These are phyloP conservation scores for Euplagia quadripunctaria DNA, from an alignment of 2,888 invertebrate genomes.

Conservation along the genomic window DNA sequence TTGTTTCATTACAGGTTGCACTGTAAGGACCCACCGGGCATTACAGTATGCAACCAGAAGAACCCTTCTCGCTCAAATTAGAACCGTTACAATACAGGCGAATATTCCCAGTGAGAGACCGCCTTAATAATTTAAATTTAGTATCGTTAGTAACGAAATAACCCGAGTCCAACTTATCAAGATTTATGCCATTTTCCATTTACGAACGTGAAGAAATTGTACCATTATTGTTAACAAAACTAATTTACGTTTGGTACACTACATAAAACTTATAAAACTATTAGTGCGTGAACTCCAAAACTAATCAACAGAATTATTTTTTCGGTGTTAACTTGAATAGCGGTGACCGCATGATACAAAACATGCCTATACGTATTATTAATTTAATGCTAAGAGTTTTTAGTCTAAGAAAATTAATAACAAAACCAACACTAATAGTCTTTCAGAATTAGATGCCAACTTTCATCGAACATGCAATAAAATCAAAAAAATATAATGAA, in stretches of 20 bases:
- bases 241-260: not conserved
- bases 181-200: not conserved
- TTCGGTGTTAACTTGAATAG: not conserved
- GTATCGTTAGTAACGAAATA: not conserved
- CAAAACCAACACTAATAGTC: not conserved
- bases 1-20: no score
- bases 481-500: no score
- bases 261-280: not conserved
- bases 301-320: not conserved
- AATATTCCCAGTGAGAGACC: not conserved
- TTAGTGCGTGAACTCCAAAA: not conserved
- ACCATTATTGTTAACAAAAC: slow-evolving; percentile 5
- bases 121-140: not conserved
- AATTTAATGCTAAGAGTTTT: no score
- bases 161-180: not conserved
- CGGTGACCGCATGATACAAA: not conserved
- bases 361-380: not conserved
- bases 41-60: not conserved
- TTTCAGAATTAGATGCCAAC: no score
- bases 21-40: no score
- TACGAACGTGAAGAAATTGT: not conserved
- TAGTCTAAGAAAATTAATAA: not conserved
- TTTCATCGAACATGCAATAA: no score
- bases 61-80: not conserved
- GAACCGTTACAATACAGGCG: not conserved